Conservation (phyloP, 37 sponge, comb jelly and placozoan genomes). For the Axinella damicornis region DNA sequence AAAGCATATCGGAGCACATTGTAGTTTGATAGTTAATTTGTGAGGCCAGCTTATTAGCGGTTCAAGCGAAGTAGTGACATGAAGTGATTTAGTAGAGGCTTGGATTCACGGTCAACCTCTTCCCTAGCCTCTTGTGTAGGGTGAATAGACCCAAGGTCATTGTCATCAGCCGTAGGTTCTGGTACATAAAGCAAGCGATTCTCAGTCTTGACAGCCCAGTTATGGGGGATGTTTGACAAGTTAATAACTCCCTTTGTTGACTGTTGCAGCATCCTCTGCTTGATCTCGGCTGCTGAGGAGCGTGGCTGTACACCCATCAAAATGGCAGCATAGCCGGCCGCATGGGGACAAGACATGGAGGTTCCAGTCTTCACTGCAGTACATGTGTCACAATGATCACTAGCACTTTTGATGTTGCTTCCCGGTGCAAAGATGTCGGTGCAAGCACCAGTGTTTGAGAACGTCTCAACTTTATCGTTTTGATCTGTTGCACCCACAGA, state of each 20-base stretch:
- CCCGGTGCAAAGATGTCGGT: constrained; percentile 86
- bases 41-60: not conserved
- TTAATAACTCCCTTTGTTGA: constrained; percentile 50
- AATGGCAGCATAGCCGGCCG: constrained; percentile 75
- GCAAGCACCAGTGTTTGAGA: constrained; percentile 80
- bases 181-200: constrained; percentile 76
- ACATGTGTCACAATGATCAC: constrained; percentile 57
- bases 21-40: not conserved
- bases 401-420: constrained; percentile 50
- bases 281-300: constrained; percentile 48
- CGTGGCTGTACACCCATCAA: constrained; percentile 29
- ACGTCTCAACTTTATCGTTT: constrained; percentile 29
- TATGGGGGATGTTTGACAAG: not conserved
- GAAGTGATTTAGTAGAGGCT: no score
- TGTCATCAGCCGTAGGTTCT: not conserved
- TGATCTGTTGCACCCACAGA: constrained; percentile 69
- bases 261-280: constrained; percentile 37
- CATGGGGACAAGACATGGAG: constrained; percentile 86
- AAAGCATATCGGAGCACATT: no score
- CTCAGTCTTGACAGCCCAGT: constrained; percentile 30
- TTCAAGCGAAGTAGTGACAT: no score
- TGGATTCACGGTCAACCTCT: not conserved
- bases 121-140: no score
- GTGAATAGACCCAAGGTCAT: not conserved
- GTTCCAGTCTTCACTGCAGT: constrained; percentile 68